These are phyloP conservation scores for Tiliacea citrago DNA, from an alignment of 2,888 invertebrate species.

Conservation along the genomic window DNA sequence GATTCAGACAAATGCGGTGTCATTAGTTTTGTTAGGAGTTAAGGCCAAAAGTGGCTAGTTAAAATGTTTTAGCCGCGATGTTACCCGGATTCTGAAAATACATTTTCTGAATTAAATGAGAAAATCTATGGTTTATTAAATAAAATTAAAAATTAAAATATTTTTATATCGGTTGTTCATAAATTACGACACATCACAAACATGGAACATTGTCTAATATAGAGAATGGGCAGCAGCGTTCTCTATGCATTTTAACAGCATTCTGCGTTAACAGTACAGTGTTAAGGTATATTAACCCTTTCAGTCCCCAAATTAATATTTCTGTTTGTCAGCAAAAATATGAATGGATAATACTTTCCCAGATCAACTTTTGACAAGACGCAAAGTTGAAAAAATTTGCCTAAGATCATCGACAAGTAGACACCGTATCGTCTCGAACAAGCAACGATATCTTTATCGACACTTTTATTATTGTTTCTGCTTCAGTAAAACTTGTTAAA, in stretches of 20 bases:
- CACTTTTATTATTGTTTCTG: constrained; percentile 46
- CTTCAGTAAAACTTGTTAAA: constrained; percentile 37
- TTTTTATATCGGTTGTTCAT: too few relatives aligned
- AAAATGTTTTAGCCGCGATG: constrained; percentile 32
- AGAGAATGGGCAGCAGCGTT: too few relatives aligned
- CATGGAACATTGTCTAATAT: too few relatives aligned
- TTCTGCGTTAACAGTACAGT: too few relatives aligned
- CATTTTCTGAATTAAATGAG: constrained; percentile 9
- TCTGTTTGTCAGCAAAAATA: neutral
- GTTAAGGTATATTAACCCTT: too few relatives aligned
- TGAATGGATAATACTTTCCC: neutral
- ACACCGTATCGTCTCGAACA: constrained; percentile 6
- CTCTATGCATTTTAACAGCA: too few relatives aligned
- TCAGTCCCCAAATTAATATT: neutral
- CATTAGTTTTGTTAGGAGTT: constrained; percentile 51
- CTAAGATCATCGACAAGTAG: constrained; percentile 8
- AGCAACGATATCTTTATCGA: constrained; percentile 33
- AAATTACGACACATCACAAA: too few relatives aligned
- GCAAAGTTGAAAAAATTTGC: constrained; percentile 2
- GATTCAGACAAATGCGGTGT: constrained; percentile 57
- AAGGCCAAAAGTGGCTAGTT: constrained; percentile 32
- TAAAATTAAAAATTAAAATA: neutral
- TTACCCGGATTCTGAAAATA: neutral
- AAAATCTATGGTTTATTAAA: constrained; percentile 21
- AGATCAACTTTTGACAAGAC: neutral